Evolutionary conservation across 2,113 vertebrate genomes (phyloP).

Genomic region (Oncorhynchus masou): DNA sequence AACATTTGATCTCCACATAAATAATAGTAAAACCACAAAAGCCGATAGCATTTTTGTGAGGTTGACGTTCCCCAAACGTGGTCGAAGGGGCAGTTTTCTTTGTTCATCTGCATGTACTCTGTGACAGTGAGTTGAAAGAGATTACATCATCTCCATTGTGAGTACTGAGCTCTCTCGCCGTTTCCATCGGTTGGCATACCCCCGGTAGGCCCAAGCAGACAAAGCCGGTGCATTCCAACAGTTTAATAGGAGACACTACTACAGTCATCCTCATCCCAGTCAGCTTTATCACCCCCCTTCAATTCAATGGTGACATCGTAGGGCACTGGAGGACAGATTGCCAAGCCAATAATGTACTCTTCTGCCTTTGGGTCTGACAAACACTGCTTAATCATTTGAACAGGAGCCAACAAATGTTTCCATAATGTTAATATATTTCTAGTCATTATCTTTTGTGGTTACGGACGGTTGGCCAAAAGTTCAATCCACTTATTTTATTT

Average conservation of each 20-base stretch:
- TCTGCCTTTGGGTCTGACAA: neutral
- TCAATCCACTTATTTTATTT: neutral
- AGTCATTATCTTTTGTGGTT: too few species aligned
- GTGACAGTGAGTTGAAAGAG: conserved; percentile 55
- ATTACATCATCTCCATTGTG: conserved; percentile 73
- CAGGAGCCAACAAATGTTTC: neutral
- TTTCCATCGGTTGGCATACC: conserved; percentile 40
- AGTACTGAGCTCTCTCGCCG: conserved; percentile 50
- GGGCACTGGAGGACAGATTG: neutral
- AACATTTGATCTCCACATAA: neutral
- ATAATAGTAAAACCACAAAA: conserved; percentile 42
- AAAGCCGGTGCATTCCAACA: conserved; percentile 63
- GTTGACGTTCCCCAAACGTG: conserved; percentile 39
- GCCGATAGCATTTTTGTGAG: conserved; percentile 39
- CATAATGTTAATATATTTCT: too few species aligned
- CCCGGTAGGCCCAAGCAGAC: conserved; percentile 43
- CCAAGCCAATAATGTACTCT: neutral
- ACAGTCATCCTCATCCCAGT: conserved; percentile 22
- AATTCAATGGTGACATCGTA: neutral
- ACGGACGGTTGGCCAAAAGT: neutral
- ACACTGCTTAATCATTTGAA: neutral
- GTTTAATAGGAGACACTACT: conserved; percentile 61
- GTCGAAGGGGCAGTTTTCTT: conserved; percentile 35
- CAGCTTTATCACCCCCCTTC: neutral
- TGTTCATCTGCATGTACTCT: conserved; percentile 56